phyloP scores from a whole-genome alignment of 2,797 vertebrate species.

The Botia almorhae region DNA sequence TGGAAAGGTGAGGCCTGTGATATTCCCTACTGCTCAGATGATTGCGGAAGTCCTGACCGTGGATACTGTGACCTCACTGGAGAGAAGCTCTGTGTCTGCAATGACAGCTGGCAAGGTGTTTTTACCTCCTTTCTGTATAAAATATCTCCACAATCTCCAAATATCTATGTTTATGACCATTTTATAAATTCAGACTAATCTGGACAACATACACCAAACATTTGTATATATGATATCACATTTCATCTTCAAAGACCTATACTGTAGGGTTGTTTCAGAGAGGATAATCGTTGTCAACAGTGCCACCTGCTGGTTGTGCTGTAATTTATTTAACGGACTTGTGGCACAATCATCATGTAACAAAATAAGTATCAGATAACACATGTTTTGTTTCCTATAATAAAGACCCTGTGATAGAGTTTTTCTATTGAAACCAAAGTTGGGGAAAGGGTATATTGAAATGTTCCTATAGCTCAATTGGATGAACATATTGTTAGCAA shows the following conservation, averaged over 20 bases:
- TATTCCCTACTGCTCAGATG: slow-evolving; percentile 94
- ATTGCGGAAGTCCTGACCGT: slow-evolving; percentile 95
- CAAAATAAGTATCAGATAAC: too few relatives aligned
- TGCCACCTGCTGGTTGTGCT: slow-evolving; percentile 9
- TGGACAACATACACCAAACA: not conserved
- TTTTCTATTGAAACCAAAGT: too few relatives aligned
- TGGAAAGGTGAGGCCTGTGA: slow-evolving; percentile 98
- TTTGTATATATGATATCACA: not conserved
- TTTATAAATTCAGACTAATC: not conserved
- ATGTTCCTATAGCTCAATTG: too few relatives aligned
- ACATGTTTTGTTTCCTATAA: too few relatives aligned
- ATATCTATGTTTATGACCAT: not conserved
- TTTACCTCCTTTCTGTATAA: not conserved
- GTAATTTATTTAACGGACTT: not conserved
- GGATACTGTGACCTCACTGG: slow-evolving; percentile 97
- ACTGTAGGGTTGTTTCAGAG: not conserved
- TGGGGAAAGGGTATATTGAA: too few relatives aligned
- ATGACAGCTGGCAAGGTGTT: slow-evolving; percentile 97
- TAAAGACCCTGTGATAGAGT: too few relatives aligned
- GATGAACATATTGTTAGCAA: too few relatives aligned
- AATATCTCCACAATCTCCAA: not conserved
- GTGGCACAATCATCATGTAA: too few relatives aligned
- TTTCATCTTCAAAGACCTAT: not conserved
- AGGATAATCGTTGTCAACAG: not conserved
- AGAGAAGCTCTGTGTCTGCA: slow-evolving; percentile 96